Percentiles rank a stretch among this genome's conserved stretches.
Evolutionary conservation across 2,888 invertebrate species (phyloP).

Genomic region (Tetanocera ferruginea): DNA sequence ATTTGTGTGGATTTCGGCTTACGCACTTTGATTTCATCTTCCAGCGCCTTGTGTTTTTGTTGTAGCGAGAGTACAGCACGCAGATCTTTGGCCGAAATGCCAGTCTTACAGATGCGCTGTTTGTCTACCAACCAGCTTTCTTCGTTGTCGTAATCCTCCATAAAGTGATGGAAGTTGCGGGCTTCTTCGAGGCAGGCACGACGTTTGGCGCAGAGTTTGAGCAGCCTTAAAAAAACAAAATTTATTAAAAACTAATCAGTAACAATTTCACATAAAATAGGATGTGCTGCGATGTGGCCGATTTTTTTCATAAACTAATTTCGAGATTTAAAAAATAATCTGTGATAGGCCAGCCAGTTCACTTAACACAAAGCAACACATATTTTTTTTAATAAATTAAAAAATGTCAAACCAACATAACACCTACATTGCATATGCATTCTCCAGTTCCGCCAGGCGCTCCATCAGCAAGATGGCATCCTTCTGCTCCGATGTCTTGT

Average conservation of each 20-base stretch:
- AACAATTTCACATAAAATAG: too few species aligned
- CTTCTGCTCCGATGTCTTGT: slow-evolving; percentile 73
- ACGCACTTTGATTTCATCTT: slow-evolving; percentile 85
- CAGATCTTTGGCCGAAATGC: slow-evolving; percentile 94
- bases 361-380: too few species aligned
- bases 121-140: slow-evolving; percentile 97
- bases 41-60: slow-evolving; percentile 91
- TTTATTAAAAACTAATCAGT: background rate
- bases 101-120: slow-evolving; percentile 91
- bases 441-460: slow-evolving; percentile 81
- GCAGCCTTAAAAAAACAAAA: slow-evolving; percentile 50
- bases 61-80: slow-evolving; percentile 89
- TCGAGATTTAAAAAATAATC: too few species aligned
- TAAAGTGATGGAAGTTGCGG: slow-evolving; percentile 92
- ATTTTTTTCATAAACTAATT: too few species aligned
- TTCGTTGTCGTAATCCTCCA: slow-evolving; percentile 98
- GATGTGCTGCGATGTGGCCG: too few species aligned
- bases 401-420: background rate
- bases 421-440: slow-evolving; percentile 80
- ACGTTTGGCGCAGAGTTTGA: slow-evolving; percentile 73
- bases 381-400: background rate
- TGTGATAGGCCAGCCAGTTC: too few species aligned
- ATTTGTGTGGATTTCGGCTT: slow-evolving; percentile 80
- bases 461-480: slow-evolving; percentile 76
- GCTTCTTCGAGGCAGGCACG: slow-evolving; percentile 91